Evolutionary conservation across 2,888 invertebrate genomes (phyloP), one percentile per base, ranked within the genome.

Genomic region (Syrista parreyssii): DNA sequence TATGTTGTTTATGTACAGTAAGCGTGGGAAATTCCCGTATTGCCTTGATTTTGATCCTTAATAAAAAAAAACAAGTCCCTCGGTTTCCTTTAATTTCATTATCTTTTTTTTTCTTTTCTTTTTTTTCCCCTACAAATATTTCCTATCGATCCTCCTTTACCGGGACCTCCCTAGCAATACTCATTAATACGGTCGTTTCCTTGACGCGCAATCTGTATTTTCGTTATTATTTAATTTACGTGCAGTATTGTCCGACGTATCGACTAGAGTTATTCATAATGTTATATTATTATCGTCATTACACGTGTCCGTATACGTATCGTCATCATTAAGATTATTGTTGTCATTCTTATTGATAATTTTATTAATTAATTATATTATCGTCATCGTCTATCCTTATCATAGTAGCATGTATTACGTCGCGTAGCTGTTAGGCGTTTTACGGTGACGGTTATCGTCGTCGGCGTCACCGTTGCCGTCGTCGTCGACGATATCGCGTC

Each of bases 191-290:
- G 80, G 79, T 72, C 71, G 3, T 75, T 79, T 81, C 74, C 73
- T 76, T 15, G 75, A 78, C 55, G 75, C 33, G 78, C 76, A 73
- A 79, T 69, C 69, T 75, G 36, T 75, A 75, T 72, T 72, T 78
- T 79, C 77, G 80, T 80, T 83, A 83, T 84, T 87, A 87, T 88
- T 87, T 88, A 88, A 89, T 87, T 89, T 89, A 89, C 89, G 84
- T 87, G 84, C 89, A 89, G 89, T 89, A 89, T 89, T 89, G 85
- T 85, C 74, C 34, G 74, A 34, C 35, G 34, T 40, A 33, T 33
- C 74, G 35, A 74, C 35, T 74, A 79, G 76, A 75, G 79, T 77
- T 79, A 81, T 78, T 77, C 75, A 81, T 82, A 71, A 79, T 36
- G 68, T 79, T 40, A 80, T 77, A 75, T 75, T 76, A 78, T 71